phyloP scores from a whole-genome alignment of 2,113 vertebrate genomes.

The Grantiella picta region DNA sequence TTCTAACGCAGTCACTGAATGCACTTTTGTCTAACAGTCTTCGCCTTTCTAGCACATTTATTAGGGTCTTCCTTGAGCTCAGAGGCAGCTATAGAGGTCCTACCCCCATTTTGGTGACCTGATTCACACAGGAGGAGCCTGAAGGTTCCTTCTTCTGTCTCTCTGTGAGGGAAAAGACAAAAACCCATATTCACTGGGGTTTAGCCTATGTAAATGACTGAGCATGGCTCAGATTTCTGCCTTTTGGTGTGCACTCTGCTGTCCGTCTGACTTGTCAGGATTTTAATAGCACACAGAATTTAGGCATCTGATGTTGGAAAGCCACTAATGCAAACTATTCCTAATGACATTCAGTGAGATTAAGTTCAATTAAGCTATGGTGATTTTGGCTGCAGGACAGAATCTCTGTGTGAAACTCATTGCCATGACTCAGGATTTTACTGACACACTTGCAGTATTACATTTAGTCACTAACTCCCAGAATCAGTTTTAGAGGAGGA shows the following conservation, averaged over 20 bases:
- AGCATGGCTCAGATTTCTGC: not conserved
- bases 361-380: not conserved
- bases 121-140: not conserved
- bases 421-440: not conserved
- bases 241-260: not conserved
- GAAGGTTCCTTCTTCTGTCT: not conserved
- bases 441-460: not conserved
- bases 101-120: rapidly evolving
- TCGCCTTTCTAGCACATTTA: not conserved
- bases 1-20: not conserved
- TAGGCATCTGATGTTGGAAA: not conserved
- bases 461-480: not conserved
- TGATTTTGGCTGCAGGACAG: not conserved
- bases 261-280: rapidly evolving
- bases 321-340: not conserved
- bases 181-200: not conserved
- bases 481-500: not conserved
- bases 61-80: not conserved
- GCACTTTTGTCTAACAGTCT: rapidly evolving
- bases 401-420: not conserved
- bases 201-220: not conserved
- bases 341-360: not conserved
- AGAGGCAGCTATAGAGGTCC: not conserved
- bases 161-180: not conserved
- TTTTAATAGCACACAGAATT: not conserved